phyloP scores from a whole-genome alignment of 2,797 vertebrate species.

The Gymnoscopelus microlampas region DNA sequence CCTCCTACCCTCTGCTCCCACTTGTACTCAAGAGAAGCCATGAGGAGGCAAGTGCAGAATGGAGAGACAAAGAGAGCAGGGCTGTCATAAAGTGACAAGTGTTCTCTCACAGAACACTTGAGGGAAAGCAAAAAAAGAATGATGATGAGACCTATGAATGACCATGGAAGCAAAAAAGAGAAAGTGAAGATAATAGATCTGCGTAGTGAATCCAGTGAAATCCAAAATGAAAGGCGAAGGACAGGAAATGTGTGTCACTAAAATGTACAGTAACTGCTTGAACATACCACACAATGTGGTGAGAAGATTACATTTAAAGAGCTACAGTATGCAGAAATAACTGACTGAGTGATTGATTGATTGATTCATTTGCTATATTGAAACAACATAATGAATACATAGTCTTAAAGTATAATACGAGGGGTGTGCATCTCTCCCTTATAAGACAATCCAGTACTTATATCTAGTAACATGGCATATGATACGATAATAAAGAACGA shows the following conservation, averaged over 20 bases:
- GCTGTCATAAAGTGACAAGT: slow-evolving; percentile 46
- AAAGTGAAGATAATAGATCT: slow-evolving; percentile 8
- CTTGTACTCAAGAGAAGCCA: slow-evolving; percentile 68
- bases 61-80: slow-evolving; percentile 57
- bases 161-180: slow-evolving; percentile 1
- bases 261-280: too few relatives aligned
- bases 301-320: too few relatives aligned
- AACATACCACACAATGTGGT: too few relatives aligned
- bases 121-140: slow-evolving; percentile 15
- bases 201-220: neutral
- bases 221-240: neutral
- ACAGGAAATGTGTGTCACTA: too few relatives aligned
- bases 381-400: neutral
- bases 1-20: slow-evolving; percentile 73
- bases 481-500: too few relatives aligned
- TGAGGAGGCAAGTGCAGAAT: slow-evolving; percentile 63
- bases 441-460: too few relatives aligned
- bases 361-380: neutral
- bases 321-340: too few relatives aligned
- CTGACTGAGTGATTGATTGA: neutral
- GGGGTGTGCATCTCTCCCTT: too few relatives aligned
- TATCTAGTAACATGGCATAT: too few relatives aligned
- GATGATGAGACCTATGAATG: neutral
- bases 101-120: slow-evolving; percentile 41
- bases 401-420: neutral